phyloP scores from a whole-genome alignment of 1,140 invertebrate species.

The Bombyx mori region DNA sequence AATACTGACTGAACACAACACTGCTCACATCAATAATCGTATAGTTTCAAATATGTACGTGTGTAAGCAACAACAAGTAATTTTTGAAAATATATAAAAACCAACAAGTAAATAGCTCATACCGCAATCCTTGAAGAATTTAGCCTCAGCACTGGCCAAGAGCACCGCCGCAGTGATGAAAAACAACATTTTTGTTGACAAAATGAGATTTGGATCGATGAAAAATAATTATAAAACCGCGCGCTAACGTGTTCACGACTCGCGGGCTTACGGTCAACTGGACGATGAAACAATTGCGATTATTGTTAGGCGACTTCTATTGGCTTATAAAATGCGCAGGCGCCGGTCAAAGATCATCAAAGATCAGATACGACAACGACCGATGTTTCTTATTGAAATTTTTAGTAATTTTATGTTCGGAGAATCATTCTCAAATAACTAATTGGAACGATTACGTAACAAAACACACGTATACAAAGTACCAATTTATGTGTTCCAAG shows the following conservation, averaged over 20 bases:
- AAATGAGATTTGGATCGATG: no score
- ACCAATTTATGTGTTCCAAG: no score
- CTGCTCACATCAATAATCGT: no score
- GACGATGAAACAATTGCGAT: constrained; percentile 19
- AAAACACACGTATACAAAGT: no score
- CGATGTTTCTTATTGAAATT: no score
- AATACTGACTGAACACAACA: no score
- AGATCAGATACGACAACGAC: no score
- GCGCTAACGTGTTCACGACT: constrained; percentile 52
- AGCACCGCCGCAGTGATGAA: constrained; percentile 29
- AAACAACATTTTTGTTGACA: constrained; percentile 38
- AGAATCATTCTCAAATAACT: no score
- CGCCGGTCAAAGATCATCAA: constrained; percentile 45
- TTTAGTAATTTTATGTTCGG: no score
- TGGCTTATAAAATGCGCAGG: constrained; percentile 44
- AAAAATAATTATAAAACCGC: constrained; percentile 21
- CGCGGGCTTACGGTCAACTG: constrained; percentile 44
- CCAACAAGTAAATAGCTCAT: constrained; percentile 11
- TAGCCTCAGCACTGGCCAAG: constrained; percentile 46
- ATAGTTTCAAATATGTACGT: no score
- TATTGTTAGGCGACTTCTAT: constrained; percentile 42
- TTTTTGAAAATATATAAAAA: neutral
- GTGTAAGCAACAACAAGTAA: no score
- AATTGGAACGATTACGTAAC: no score
- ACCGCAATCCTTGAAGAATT: constrained; percentile 59